Evolutionary conservation across 1,140 invertebrate species (phyloP).

Genomic region (Penaeus vannamei): DNA sequence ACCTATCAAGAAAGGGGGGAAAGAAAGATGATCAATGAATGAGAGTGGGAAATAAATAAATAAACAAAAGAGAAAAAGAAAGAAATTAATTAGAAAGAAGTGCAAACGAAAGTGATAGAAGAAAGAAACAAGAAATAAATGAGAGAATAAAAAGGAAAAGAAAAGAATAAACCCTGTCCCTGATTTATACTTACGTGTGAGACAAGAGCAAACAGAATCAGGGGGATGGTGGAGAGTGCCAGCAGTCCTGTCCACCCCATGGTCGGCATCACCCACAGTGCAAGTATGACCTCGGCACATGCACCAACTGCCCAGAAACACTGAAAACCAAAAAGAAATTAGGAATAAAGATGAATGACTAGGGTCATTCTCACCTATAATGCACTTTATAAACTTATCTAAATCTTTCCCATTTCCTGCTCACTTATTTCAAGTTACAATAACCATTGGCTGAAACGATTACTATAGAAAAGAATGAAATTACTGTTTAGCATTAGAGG

Average conservation of each 20-base stretch:
- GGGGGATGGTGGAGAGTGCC: conserved; percentile 87
- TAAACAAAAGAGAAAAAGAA: too few species aligned
- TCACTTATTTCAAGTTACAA: background rate
- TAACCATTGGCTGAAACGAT: too few species aligned
- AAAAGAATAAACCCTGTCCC: conserved; percentile 31
- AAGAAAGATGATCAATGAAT: background rate
- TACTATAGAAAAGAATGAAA: too few species aligned
- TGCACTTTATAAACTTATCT: background rate
- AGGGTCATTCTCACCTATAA: background rate
- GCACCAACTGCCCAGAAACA: conserved; percentile 97
- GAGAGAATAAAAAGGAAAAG: background rate
- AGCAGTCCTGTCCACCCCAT: conserved; percentile 93
- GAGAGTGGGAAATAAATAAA: background rate
- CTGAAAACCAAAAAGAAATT: conserved; percentile 73
- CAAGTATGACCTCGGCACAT: conserved; percentile 91
- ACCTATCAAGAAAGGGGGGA: background rate
- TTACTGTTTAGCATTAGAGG: too few species aligned
- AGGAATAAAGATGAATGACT: conserved; percentile 19
- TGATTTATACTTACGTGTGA: conserved; percentile 78
- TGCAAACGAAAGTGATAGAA: too few species aligned
- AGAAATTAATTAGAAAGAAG: too few species aligned
- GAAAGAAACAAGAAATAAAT: too few species aligned
- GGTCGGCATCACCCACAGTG: conserved; percentile 91
- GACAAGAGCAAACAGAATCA: conserved; percentile 83
- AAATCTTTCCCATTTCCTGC: background rate